Evolutionary conservation across 2,888 invertebrate species (phyloP).

Genomic region (Lordiphosa andalusiaca): DNA sequence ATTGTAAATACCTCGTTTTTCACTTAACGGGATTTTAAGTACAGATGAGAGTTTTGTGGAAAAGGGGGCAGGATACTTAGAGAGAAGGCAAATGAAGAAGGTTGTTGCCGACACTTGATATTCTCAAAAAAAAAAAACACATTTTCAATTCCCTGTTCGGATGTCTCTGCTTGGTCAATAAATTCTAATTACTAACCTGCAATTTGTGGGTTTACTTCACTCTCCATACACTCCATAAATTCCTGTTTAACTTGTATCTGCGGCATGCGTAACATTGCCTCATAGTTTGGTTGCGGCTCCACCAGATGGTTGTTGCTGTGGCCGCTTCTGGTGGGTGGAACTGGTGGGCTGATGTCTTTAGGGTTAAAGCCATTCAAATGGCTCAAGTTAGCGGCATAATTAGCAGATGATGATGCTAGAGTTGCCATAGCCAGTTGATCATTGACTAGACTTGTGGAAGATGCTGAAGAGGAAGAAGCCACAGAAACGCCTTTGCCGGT

Average conservation of each 20-base stretch:
- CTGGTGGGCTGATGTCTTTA: conserved; percentile 44
- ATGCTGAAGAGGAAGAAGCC: neutral
- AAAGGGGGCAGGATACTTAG: neutral
- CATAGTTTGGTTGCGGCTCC: conserved; percentile 29
- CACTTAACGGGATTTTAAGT: conserved; percentile 76
- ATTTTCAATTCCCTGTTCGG: too few species aligned
- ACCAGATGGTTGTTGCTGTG: conserved; percentile 20
- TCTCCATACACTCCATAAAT: conserved; percentile 55
- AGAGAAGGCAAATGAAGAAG: too few species aligned
- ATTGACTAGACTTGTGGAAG: conserved; percentile 47
- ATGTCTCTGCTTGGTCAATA: too few species aligned
- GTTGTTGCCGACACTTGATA: too few species aligned
- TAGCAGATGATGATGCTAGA: conserved; percentile 43
- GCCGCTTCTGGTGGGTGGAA: conserved; percentile 33
- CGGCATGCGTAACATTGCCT: conserved; percentile 49
- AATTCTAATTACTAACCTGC: conserved; percentile 22
- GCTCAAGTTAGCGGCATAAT: conserved; percentile 60
- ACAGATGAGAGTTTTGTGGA: conserved; percentile 34
- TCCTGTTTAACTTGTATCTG: conserved; percentile 74
- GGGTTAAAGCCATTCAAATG: conserved; percentile 67
- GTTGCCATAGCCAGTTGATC: conserved; percentile 54
- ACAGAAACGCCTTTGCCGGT: conserved; percentile 72
- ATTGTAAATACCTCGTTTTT: conserved; percentile 78
- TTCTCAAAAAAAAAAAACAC: too few species aligned
- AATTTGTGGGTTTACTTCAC: conserved; percentile 11